Conservation (phyloP, 1,140 invertebrate genomes). For the Archegozetes longisetosus region DNA sequence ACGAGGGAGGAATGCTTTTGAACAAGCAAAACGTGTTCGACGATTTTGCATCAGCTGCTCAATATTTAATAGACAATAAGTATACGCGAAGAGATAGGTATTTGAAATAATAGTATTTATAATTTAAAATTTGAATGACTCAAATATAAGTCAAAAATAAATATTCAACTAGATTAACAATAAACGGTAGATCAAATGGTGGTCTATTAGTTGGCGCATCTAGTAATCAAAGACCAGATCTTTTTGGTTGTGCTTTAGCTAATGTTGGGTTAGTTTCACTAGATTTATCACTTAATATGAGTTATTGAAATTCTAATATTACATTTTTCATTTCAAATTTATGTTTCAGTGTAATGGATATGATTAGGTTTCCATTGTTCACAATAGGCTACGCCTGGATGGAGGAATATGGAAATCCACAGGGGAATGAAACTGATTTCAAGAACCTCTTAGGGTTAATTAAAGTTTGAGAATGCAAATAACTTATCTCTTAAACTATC, state of each 20-base stretch:
- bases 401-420: constrained; percentile 87
- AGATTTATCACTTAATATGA: not conserved
- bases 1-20: constrained; percentile 69
- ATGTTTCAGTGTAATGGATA: constrained; percentile 63
- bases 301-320: not conserved
- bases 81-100: constrained; percentile 55
- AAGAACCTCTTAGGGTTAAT: constrained; percentile 31
- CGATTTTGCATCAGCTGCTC: constrained; percentile 82
- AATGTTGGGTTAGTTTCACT: constrained; percentile 44
- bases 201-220: constrained; percentile 84
- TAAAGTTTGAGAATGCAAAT: not conserved
- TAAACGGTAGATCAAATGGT: constrained; percentile 91
- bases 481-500: constrained; percentile 9
- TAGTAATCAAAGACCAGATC: constrained; percentile 82
- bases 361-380: constrained; percentile 94
- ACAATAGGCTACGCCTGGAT: constrained; percentile 94
- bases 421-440: constrained; percentile 66
- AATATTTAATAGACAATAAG: constrained; percentile 65
- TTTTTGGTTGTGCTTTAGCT: constrained; percentile 80
- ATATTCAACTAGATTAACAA: constrained; percentile 38
- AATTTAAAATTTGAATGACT: not conserved
- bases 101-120: not conserved
- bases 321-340: not conserved
- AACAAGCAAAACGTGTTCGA: constrained; percentile 97
- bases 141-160: not conserved